Base-by-base conservation (phyloP, 1,140 invertebrate genomes). In the Drosophila nebulosa region DNA sequence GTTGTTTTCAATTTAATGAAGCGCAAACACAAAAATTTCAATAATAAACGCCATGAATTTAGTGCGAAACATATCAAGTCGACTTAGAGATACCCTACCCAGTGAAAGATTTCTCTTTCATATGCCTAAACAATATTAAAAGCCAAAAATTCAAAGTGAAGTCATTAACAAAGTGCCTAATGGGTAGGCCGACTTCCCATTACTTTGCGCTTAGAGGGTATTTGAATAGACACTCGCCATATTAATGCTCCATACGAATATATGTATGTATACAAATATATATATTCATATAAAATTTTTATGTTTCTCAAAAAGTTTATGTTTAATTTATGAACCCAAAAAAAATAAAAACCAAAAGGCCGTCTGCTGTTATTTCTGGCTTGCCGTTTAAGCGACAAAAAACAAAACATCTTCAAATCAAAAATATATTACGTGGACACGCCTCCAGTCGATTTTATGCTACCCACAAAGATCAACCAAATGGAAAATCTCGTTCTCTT, bases 241-340 rank as follows among this genome's bases (percentile, higher is more conserved):
- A 74, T 74, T 85, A 85, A 85, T 85, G n/a, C n/a, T n/a, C n/a
- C n/a, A n/a, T n/a, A n/a, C n/a, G n/a, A n/a, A n/a, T n/a, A n/a
- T n/a, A n/a, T n/a, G n/a, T n/a, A n/a, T n/a, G n/a, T n/a, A n/a
- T 9, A 21, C 16, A 10, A 10, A 46, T 21, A 21, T 46, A 46
- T 42, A 42, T 69, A 59, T 69, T 36, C 53, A 30, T 10, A 12
- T 74, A 69, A 58, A 68, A 66, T 64, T 80, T 80, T 73, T 53
- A 55, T 52, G 59, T 21, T 46, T 46, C 46, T 18, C 30, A 21
- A 51, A 27, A 62, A 35, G 35, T 75, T 70, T 21, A 69, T 86
- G 73, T 86, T 79, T 86, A 65, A 86, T 85, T 85, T 88, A 85
- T 81, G 83, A 57, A 59, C n/a, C 12, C 30, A 35, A 60, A 32